Conservation (phyloP, 2,113 vertebrate species). For the Uropsilus gracilis region DNA sequence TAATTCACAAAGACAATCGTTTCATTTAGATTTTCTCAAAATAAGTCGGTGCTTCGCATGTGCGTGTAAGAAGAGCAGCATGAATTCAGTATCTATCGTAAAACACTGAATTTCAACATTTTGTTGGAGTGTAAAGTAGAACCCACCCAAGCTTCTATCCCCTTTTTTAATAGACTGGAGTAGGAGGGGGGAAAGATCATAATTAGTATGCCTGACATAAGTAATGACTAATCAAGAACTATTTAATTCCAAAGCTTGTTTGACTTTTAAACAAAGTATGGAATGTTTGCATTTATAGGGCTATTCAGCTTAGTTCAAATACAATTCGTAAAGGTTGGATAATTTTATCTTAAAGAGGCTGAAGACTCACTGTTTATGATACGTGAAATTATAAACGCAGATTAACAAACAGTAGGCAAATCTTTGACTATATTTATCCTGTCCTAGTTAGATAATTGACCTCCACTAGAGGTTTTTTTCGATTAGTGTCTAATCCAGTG, state of each 20-base stretch:
- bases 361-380: not conserved
- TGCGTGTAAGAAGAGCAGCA: not conserved
- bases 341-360: conserved; percentile 34
- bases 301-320: conserved; percentile 1
- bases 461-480: not conserved
- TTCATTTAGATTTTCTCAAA: not conserved
- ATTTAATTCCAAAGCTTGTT: not conserved
- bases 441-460: conserved; percentile 28
- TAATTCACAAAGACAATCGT: not conserved
- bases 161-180: not conserved
- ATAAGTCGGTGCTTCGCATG: not conserved
- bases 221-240: conserved; percentile 1
- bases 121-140: not conserved
- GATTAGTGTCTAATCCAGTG: not conserved
- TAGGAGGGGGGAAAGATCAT: not conserved
- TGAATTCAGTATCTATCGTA: not conserved
- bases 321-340: not conserved
- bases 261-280: not conserved
- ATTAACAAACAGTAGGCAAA: not conserved
- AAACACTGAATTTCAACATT: not conserved
- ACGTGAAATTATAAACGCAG: not conserved
- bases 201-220: not conserved
- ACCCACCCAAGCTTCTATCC: not conserved
- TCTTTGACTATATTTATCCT: conserved; percentile 17
- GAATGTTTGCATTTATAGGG: not conserved